These are phyloP conservation scores for Miltochrista miniata DNA, from an alignment of 2,888 invertebrate genomes.

Conservation along the genomic window DNA sequence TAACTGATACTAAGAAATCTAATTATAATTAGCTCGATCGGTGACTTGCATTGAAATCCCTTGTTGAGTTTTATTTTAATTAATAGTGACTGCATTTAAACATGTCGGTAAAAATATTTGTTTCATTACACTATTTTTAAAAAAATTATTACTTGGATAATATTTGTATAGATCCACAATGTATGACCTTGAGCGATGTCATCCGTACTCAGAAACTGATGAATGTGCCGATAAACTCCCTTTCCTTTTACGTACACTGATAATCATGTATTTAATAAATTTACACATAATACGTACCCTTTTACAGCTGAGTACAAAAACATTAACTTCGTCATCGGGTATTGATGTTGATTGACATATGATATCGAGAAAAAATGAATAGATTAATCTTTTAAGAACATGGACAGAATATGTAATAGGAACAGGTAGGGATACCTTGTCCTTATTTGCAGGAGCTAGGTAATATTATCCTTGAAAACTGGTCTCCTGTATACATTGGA, in stretches of 20 bases:
- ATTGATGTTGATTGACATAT: constrained; percentile 42
- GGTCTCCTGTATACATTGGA: constrained; percentile 28
- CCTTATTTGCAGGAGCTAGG: constrained; percentile 22
- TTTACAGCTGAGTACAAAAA: constrained; percentile 30
- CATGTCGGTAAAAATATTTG: no score
- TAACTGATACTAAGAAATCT: no score
- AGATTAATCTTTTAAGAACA: constrained; percentile 30
- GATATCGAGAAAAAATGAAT: constrained; percentile 33
- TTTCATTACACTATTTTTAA: no score
- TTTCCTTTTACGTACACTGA: constrained; percentile 31
- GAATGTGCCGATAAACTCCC: constrained; percentile 29
- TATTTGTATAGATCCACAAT: background rate
- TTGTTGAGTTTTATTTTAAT: no score
- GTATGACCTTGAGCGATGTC: background rate
- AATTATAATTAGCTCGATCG: no score
- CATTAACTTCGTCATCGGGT: constrained; percentile 13
- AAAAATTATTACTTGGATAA: background rate
- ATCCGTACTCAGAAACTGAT: constrained; percentile 21
- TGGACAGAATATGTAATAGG: background rate
- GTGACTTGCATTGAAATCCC: no score
- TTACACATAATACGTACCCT: constrained; percentile 37
- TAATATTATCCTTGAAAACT: constrained; percentile 25
- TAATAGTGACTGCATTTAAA: no score
- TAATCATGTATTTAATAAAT: constrained; percentile 37
- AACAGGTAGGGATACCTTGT: constrained; percentile 28